Evolutionary conservation across 2,888 invertebrate genomes (phyloP).

Genomic region (Andrena dorsata): DNA sequence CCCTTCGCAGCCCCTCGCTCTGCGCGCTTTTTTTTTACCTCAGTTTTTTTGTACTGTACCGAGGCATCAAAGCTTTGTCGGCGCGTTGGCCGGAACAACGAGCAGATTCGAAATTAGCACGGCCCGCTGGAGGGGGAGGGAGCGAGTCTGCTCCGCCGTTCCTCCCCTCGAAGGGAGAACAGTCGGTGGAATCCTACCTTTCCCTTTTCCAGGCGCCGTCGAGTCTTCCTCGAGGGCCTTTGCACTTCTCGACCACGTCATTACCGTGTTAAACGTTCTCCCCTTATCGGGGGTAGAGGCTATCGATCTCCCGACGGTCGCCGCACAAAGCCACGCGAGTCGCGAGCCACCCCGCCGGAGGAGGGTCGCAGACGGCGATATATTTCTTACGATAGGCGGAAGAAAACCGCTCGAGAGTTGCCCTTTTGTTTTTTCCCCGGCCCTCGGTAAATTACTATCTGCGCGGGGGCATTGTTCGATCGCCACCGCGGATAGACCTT

Average conservation of each 20-base stretch:
- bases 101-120: constrained; percentile 78
- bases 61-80: constrained; percentile 77
- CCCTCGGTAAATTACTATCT: constrained; percentile 36
- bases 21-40: not conserved
- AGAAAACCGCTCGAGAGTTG: constrained; percentile 38
- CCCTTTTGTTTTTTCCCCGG: constrained; percentile 34
- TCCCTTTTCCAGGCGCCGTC: constrained; percentile 64
- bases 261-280: constrained; percentile 66
- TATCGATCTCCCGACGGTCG: constrained; percentile 57
- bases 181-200: constrained; percentile 59
- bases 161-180: constrained; percentile 35
- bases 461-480: constrained; percentile 34
- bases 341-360: not conserved
- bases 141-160: constrained; percentile 24
- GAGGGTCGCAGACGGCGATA: constrained; percentile 13
- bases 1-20: constrained; percentile 13
- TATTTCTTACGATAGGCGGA: constrained; percentile 53
- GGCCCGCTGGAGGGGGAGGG: constrained; percentile 69
- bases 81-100: constrained; percentile 78
- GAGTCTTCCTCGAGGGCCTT: constrained; percentile 61
- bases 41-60: constrained; percentile 64
- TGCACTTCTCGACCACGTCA: constrained; percentile 62
- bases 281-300: constrained; percentile 54
- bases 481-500: constrained; percentile 7
- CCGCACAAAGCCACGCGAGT: constrained; percentile 52